These are phyloP conservation scores for Chloropsis cyanopogon DNA, from an alignment of 2,113 vertebrate species.

Conservation along the genomic window DNA sequence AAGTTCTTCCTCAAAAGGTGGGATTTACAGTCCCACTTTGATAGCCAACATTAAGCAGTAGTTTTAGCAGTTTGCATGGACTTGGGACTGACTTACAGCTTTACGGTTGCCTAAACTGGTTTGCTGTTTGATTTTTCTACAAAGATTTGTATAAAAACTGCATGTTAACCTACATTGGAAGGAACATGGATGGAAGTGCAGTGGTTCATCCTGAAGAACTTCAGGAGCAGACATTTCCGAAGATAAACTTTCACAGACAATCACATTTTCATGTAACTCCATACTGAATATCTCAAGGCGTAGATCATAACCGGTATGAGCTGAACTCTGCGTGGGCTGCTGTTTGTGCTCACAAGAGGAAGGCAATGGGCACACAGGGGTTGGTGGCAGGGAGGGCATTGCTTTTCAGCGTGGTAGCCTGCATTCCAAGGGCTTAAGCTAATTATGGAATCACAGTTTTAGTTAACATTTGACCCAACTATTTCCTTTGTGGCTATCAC, in stretches of 20 bases:
- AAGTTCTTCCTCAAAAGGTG: background rate
- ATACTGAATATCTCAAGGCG: background rate
- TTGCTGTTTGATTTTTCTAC: background rate
- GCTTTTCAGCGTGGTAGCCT: background rate
- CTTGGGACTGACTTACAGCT: background rate
- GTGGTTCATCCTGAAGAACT: background rate
- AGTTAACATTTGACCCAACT: background rate
- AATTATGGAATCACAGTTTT: background rate
- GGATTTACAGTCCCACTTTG: background rate
- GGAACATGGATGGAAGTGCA: background rate
- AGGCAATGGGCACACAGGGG: rapidly evolving
- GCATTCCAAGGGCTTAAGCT: background rate
- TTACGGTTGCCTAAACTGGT: background rate
- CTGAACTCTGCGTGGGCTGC: background rate
- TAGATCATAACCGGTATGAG: background rate
- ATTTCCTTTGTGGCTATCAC: background rate
- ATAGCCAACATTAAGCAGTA: background rate
- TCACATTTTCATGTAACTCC: background rate
- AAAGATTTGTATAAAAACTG: background rate
- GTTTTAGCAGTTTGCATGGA: background rate
- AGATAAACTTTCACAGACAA: background rate
- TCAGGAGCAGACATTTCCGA: background rate
- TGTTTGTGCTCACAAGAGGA: background rate
- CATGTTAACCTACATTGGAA: background rate
- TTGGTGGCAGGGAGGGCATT: background rate